A percentile compares a stretch with the other conserved stretches of the same genome.
phyloP scores from a whole-genome alignment of 2,888 invertebrate genomes.

The Papilio elwesi region DNA sequence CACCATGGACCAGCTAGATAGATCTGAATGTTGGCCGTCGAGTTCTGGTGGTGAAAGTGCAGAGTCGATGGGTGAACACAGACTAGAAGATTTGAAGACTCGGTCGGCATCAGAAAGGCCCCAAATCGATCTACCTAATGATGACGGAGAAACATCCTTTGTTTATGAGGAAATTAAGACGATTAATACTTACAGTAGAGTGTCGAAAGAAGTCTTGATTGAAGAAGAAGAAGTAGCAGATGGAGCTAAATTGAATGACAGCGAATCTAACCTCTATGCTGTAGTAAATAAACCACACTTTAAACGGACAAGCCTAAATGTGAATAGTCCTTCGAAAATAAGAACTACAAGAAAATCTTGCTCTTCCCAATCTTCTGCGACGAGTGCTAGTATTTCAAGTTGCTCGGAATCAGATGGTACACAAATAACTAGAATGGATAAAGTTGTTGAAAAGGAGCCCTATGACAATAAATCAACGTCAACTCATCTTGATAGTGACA shows the following conservation, averaged over 20 bases:
- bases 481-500: slow-evolving; percentile 81
- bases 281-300: slow-evolving; percentile 77
- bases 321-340: slow-evolving; percentile 76
- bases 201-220: slow-evolving; percentile 76
- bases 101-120: slow-evolving; percentile 60
- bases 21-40: slow-evolving; percentile 91
- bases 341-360: slow-evolving; percentile 73
- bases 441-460: slow-evolving; percentile 66
- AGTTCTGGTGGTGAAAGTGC: slow-evolving; percentile 86
- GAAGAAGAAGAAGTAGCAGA: slow-evolving; percentile 79
- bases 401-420: slow-evolving; percentile 83
- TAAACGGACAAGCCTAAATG: slow-evolving; percentile 80
- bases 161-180: slow-evolving; percentile 74
- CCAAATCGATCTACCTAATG: slow-evolving; percentile 83
- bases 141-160: slow-evolving; percentile 69
- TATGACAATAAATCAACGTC: slow-evolving; percentile 78
- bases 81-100: slow-evolving; percentile 60
- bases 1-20: slow-evolving; percentile 89
- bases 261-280: slow-evolving; percentile 76
- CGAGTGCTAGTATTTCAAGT: slow-evolving; percentile 82
- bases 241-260: slow-evolving; percentile 71
- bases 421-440: slow-evolving; percentile 79
- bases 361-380: slow-evolving; percentile 80
- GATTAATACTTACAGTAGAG: slow-evolving; percentile 67
- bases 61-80: slow-evolving; percentile 82